Conservation (phyloP, 2,888 invertebrate species). For the Bimastos eiseni region DNA sequence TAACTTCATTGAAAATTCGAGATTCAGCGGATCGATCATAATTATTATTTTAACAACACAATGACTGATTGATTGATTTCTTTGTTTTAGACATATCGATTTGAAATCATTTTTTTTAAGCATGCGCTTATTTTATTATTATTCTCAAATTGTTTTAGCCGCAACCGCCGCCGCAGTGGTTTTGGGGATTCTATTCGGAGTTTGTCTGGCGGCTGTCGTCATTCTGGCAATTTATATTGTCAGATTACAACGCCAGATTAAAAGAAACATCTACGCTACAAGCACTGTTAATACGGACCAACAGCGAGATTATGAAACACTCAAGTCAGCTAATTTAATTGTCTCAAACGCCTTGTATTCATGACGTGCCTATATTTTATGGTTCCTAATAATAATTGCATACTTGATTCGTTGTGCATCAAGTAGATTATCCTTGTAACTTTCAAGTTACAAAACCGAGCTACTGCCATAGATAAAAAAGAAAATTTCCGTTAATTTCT, state of each 20-base stretch:
- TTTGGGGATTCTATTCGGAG: not conserved
- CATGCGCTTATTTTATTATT: too few species aligned
- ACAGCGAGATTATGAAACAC: not conserved
- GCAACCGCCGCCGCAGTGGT: not conserved
- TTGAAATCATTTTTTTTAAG: too few species aligned
- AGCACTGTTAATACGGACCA: not conserved
- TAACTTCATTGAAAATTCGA: too few species aligned
- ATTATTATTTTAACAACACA: too few species aligned
- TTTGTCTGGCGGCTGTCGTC: not conserved
- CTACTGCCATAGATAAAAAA: not conserved
- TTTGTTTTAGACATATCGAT: too few species aligned
- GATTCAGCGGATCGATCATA: not conserved
- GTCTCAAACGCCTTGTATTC: not conserved
- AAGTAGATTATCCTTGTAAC: not conserved
- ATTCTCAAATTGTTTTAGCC: not conserved
- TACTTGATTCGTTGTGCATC: not conserved
- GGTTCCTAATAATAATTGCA: not conserved
- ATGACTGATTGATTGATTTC: too few species aligned
- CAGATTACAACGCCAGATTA: not conserved
- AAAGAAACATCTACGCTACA: not conserved
- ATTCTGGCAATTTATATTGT: not conserved
- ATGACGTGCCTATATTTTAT: not conserved
- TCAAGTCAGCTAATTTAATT: not conserved
- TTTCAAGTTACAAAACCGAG: not conserved
- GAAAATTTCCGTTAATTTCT: not conserved